Percentiles rank a stretch among this genome's conserved stretches.
phyloP scores from a whole-genome alignment of 2,888 invertebrate species.

The Leptodirus hochenwartii region DNA sequence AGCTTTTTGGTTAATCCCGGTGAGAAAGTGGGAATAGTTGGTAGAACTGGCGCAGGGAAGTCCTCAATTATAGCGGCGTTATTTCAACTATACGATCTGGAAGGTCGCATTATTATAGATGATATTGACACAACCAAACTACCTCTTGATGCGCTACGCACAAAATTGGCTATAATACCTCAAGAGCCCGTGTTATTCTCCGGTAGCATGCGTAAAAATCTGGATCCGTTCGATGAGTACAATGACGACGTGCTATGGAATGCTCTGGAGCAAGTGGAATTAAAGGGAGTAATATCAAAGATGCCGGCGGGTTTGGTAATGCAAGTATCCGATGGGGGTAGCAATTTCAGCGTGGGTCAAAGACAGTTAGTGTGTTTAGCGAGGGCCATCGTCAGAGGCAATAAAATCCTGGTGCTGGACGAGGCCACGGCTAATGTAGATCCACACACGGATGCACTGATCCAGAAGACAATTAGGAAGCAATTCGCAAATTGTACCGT shows the following conservation, averaged over 20 bases:
- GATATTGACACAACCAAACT: constrained; percentile 48
- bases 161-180: constrained; percentile 67
- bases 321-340: constrained; percentile 44
- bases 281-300: constrained; percentile 50
- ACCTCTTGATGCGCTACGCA: constrained; percentile 56
- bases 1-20: constrained; percentile 47
- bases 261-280: constrained; percentile 64
- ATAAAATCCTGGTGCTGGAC: constrained; percentile 54
- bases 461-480: constrained; percentile 42
- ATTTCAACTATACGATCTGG: constrained; percentile 62
- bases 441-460: constrained; percentile 31
- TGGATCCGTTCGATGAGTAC: constrained; percentile 76
- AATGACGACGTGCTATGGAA: constrained; percentile 64
- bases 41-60: constrained; percentile 72
- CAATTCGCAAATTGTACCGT: constrained; percentile 59
- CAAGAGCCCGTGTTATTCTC: constrained; percentile 79
- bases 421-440: constrained; percentile 83
- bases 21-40: constrained; percentile 63
- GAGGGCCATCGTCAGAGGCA: constrained; percentile 45
- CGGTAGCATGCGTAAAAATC: constrained; percentile 70
- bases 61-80: constrained; percentile 59
- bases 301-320: constrained; percentile 30
- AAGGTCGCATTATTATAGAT: constrained; percentile 70
- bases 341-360: constrained; percentile 43
- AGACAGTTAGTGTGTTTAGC: constrained; percentile 13